Base-by-base conservation (phyloP, 2,113 vertebrate genomes). In the Alosa alosa region DNA sequence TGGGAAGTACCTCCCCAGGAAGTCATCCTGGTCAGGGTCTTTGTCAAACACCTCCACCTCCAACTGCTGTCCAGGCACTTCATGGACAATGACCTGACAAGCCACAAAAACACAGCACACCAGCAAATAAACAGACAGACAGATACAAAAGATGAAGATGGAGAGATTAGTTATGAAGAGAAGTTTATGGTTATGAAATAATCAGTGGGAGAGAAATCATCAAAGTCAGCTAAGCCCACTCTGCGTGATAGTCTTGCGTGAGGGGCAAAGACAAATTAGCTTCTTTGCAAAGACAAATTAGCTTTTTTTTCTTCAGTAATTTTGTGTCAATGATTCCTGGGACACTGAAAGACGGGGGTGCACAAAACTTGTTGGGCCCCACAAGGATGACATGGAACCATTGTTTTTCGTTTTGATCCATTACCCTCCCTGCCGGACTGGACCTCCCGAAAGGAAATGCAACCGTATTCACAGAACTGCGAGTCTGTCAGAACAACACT, bases 41-140 rank as follows among this genome's bases (percentile, higher is more conserved):
- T 99, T 98, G 94, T 99, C 97, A 93, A 97, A 98, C 50, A 99
- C 92, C 90, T 98, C 97, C 91, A 98, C 95, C 91, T 99, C 97
- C 91, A 99, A 93, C 94, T 98, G 97, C 92, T 99, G 97, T 85
- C 97, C 97, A 78, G 97, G 97, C 39, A 99, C 97, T 93, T 98
- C 97, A 83, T 98, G 97, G 84, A 99, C 96, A 90, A 98, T 96
- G 85, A 97, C 97, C 97, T 99, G 94, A 94, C 88, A 88, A 41
- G 72, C 6, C 78, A 93, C 86, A 92, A 86, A 93, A 22, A 91
- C 88, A 90, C 55, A n/a, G n/a, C 72, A 75, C 31, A 75, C 72
- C 9, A 36, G 36, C 72, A 44, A 6, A 82, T 13, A 46, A 20
- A 86, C 20, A 64, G n/a, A 41, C 13, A 0, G 18, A 45, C 15